Base-by-base conservation (phyloP, 2,113 vertebrate genomes). In the Ia io region DNA sequence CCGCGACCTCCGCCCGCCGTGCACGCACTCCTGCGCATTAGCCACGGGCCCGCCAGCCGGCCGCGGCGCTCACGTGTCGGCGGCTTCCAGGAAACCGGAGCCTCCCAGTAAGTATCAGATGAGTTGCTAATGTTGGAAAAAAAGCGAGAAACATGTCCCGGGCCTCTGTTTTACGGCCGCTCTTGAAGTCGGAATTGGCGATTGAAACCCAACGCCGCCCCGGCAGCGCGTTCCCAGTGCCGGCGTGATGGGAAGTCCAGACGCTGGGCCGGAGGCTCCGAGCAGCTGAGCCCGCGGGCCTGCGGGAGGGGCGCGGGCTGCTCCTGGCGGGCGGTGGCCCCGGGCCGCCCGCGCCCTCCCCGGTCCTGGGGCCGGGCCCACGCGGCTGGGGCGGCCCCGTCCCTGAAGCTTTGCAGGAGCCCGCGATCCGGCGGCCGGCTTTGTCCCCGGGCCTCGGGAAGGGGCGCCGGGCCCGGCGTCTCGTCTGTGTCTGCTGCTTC, bases 101-200 rank as follows among this genome's bases (percentile, higher is more conserved):
- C 98, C 98, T 90, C 85, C 93, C 95, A 30, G 96, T 95, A 89
- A 89, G 98, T 98, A 98, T 99, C 98, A 91, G 98, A 98, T 98
- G 98, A 98, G 98, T 97, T 98, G 98, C 98, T 98, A 98, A 98
- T 98, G 98, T 97, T 91, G 97, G 97, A 84, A 96, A 96, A 95
- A 97, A 97, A 79, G 97, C 97, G 97, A 95, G 97, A 98, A 98
- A 96, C 98, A 98, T 98, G 98, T 95, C 96, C 97, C 35, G 30
- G 97, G 97, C 94, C 98, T 97, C 98, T 82, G 97, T 96, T 98
- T 98, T 98, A 98, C 80, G 94, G 97, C 98, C 61, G 96, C 97
- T 95, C 97, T 98, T 98, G 98, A 98, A 98, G 98, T 98, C 97
- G 51, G 97, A 97, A 95, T 97, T 95, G 92, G 97, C 78, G 96